A percentile compares a stretch with the other conserved stretches of the same genome.
Evolutionary conservation across 2,888 invertebrate genomes (phyloP).

Genomic region (Eupelmus urozonus): DNA sequence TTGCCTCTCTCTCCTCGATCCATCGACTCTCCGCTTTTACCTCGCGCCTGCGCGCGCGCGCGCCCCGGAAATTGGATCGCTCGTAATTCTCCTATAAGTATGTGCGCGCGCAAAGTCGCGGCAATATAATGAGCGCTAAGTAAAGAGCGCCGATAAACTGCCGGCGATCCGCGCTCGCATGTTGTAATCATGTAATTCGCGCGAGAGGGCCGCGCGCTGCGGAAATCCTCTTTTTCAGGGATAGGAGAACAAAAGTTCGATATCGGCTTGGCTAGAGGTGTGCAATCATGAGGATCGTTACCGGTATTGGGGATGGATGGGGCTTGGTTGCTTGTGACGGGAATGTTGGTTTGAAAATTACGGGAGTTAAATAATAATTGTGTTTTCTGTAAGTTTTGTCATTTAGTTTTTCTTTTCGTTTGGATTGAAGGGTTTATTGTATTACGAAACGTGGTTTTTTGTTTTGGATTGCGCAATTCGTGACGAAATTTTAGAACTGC

Average conservation of each 20-base stretch:
- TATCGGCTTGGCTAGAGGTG: too few species aligned
- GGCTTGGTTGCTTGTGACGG: too few species aligned
- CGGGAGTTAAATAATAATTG: too few species aligned
- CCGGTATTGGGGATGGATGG: too few species aligned
- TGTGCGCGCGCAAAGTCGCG: conserved; percentile 71
- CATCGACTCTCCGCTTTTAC: neutral
- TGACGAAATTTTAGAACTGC: too few species aligned
- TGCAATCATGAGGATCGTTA: too few species aligned
- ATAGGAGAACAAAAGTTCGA: conserved; percentile 19
- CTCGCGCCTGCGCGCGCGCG: conserved; percentile 12
- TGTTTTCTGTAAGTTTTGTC: too few species aligned
- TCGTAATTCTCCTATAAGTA: conserved; percentile 68
- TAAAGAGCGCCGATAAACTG: conserved; percentile 69
- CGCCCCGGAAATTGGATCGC: conserved; percentile 71
- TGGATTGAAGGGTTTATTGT: too few species aligned
- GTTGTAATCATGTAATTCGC: conserved; percentile 71
- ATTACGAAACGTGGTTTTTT: too few species aligned
- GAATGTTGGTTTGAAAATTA: too few species aligned
- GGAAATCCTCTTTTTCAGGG: conserved; percentile 27
- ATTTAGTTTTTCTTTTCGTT: too few species aligned
- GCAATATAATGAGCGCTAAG: conserved; percentile 73
- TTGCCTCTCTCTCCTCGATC: neutral
- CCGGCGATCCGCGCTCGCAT: conserved; percentile 61
- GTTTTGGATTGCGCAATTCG: too few species aligned
- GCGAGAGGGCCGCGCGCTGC: conserved; percentile 12